phyloP scores from a whole-genome alignment of 2,113 vertebrate genomes.

The Glaucomys volans region DNA sequence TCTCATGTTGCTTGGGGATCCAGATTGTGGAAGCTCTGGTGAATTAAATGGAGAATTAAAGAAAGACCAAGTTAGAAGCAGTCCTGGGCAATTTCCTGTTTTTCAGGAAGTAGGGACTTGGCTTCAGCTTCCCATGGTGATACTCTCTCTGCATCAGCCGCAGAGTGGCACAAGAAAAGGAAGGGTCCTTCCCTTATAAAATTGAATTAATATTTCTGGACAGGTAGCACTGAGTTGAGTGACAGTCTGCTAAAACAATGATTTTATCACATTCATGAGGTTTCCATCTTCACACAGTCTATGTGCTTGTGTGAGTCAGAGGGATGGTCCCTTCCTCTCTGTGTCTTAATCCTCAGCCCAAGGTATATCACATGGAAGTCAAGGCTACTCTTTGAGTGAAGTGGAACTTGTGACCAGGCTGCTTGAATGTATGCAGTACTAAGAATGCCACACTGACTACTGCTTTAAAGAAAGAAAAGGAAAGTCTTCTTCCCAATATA shows the following conservation, averaged over 20 bases:
- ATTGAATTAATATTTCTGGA: not conserved
- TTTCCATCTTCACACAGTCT: not conserved
- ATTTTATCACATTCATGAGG: not conserved
- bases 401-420: not conserved
- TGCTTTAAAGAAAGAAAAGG: not conserved
- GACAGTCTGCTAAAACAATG: not conserved
- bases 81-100: not conserved
- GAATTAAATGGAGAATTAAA: slow-evolving; percentile 45
- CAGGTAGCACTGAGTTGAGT: not conserved
- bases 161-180: not conserved
- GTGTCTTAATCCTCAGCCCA: not conserved
- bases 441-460: not conserved
- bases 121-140: not conserved
- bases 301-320: not conserved
- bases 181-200: not conserved
- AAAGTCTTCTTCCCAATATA: not conserved
- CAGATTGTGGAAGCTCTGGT: slow-evolving; percentile 1
- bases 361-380: not conserved
- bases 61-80: not conserved
- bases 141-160: not conserved
- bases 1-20: fast-evolving
- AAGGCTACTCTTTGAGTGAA: not conserved
- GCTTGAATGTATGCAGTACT: not conserved
- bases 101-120: not conserved
- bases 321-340: not conserved